Evolutionary conservation across 2,797 vertebrate species (phyloP).

Genomic region (Rhyacichthys aspro): DNA sequence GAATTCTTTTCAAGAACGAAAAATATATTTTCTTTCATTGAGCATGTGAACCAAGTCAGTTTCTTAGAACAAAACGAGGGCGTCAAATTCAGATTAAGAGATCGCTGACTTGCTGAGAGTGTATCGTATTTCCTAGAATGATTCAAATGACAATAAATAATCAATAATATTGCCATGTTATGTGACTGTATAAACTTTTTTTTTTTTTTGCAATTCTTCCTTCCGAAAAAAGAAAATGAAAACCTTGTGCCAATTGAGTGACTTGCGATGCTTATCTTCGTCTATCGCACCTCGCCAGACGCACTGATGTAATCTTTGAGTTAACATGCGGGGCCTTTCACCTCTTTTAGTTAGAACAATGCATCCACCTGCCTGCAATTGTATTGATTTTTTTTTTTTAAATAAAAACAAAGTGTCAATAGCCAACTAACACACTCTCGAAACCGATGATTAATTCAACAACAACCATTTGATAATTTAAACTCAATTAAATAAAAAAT

Average conservation of each 20-base stretch:
- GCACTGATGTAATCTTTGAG: conserved; percentile 63
- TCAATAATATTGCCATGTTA: conserved; percentile 14
- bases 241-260: conserved; percentile 32
- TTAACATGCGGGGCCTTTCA: conserved; percentile 47
- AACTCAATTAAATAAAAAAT: too few relatives aligned
- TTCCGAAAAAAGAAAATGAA: conserved; percentile 32
- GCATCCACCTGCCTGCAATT: conserved; percentile 2
- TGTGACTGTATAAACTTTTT: conserved; percentile 36
- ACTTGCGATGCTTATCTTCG: conserved; percentile 57
- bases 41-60: conserved; percentile 56
- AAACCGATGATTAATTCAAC: too few relatives aligned
- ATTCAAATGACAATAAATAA: conserved; percentile 42
- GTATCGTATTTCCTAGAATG: conserved; percentile 73
- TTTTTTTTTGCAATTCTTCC: conserved; percentile 35
- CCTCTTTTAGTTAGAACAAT: conserved; percentile 12
- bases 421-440: not conserved
- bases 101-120: conserved; percentile 18
- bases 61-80: conserved; percentile 78
- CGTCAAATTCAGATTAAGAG: conserved; percentile 33
- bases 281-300: conserved; percentile 57
- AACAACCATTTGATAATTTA: too few relatives aligned
- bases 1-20: conserved; percentile 73
- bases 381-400: too few relatives aligned
- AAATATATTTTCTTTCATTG: conserved; percentile 23
- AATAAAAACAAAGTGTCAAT: conserved; percentile 40